Conservation (phyloP, 2,113 vertebrate species). For the Onychostoma macrolepis region DNA sequence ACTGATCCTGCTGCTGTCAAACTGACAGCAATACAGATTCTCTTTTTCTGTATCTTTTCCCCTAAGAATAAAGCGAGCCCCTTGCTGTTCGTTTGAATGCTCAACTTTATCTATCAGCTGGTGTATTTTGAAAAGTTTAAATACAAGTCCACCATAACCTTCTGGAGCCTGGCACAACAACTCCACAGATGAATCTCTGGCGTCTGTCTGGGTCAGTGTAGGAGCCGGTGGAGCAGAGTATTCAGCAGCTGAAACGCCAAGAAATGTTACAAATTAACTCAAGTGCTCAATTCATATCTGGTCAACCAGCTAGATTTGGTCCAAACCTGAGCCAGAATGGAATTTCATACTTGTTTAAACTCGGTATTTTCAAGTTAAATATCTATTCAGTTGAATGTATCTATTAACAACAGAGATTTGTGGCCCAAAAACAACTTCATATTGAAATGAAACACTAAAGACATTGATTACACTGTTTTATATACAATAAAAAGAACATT, state of each 20-base stretch:
- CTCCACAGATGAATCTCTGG: background rate
- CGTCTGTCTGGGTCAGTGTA: slow-evolving; percentile 50
- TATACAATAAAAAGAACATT: background rate
- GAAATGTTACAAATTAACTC: background rate
- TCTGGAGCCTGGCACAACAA: slow-evolving; percentile 67
- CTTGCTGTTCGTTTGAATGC: background rate
- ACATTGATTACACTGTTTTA: background rate
- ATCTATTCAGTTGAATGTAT: background rate
- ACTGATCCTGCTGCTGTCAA: slow-evolving; percentile 68
- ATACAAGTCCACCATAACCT: slow-evolving; percentile 61
- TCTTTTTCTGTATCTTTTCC: background rate
- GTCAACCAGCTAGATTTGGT: background rate
- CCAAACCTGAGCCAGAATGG: background rate
- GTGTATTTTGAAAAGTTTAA: slow-evolving; percentile 58
- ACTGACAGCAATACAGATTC: slow-evolving; percentile 72
- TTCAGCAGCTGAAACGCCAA: slow-evolving; percentile 11
- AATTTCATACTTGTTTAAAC: background rate
- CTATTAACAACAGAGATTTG: background rate
- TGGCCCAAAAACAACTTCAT: background rate
- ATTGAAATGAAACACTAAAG: background rate
- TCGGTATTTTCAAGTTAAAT: background rate
- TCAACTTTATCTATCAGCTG: slow-evolving; percentile 37
- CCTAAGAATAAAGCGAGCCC: slow-evolving; percentile 60
- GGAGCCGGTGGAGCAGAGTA: slow-evolving; percentile 50
- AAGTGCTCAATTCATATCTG: background rate